Base-by-base conservation (phyloP, 2,113 vertebrate species). In the Gadus chalcogrammus region DNA sequence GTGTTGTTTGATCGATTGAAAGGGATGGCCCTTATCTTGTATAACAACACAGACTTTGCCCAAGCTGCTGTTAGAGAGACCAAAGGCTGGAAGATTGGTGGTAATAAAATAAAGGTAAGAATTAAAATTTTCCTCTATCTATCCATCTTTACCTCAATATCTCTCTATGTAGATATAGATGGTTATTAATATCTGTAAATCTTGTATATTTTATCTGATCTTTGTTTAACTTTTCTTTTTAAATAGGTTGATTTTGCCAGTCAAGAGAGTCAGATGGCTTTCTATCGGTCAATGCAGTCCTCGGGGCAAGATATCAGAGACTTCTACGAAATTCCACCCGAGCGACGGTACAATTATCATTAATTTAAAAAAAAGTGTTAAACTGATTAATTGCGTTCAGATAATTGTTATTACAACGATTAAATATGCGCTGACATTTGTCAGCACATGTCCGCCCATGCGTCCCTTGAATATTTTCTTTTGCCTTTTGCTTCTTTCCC, bases 31-130 rank as follows among this genome's bases (percentile, higher is more conserved):
- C 93, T 99, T 71, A 88, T 99, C 88, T 92, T 97, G 81, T 99
- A 98, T 92, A 98, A 96, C 93, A 97, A 99, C 88, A 98, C 97
- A 69, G 97, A 99, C 90, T 98, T 95, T 91, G 97, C 97, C 80
- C 97, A 99, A 83, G 92, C 94, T 86, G 97, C 97, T 91, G 96
- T 99, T 70, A 94, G 97, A 88, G 97, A 99, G 89, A 99, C 97
- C 88, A 99, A 99, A 91, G 97, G 97, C 84, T 97, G 97, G 94
- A 99, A 98, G 88, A 95, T 99, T 68, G 95, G 96, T 85, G 97
- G 97, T 77, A 99, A 94, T 92, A 97, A 97, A 91, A 97, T 99
- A 87, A 99, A 99, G 96, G 97, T 99, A 85, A 88, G 88, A 17
- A n/a, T 17, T 35, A 4, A 35, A 35, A 35, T 67, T 31, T 42